Evolutionary conservation across 2,797 vertebrate species (phyloP).

Genomic region (Danionella dracula): DNA sequence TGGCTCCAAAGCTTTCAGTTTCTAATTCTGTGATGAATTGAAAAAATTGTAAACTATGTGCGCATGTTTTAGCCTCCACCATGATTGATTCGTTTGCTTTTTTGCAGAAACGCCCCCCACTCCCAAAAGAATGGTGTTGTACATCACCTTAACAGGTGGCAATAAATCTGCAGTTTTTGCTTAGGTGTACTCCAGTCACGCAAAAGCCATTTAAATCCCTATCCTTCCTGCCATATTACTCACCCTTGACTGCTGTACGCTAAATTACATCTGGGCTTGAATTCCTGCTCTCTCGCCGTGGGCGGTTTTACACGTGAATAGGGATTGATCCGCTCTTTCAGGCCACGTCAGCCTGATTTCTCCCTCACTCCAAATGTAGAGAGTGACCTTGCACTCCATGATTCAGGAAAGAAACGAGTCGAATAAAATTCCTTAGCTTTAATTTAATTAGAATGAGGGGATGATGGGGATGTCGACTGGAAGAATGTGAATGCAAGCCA

Average conservation of each 20-base stretch:
- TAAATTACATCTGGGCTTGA: constrained; percentile 44
- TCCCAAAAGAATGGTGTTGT: constrained; percentile 9
- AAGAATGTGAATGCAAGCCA: too few relatives aligned
- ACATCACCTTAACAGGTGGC: constrained; percentile 39
- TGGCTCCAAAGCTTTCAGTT: too few relatives aligned
- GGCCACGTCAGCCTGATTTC: constrained; percentile 39
- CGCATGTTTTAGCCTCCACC: too few relatives aligned
- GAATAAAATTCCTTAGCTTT: constrained; percentile 28
- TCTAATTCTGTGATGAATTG: too few relatives aligned
- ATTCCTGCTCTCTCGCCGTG: constrained; percentile 40
- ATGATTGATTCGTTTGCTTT: too few relatives aligned
- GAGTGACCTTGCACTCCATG: constrained; percentile 15
- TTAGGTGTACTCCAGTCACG: constrained; percentile 40
- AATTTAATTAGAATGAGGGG: constrained; percentile 29
- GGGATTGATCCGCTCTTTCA: constrained; percentile 51
- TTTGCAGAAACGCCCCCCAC: too few relatives aligned
- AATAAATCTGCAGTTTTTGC: constrained; percentile 44
- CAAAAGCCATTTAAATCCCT: constrained; percentile 48
- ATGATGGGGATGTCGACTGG: constrained; percentile 7
- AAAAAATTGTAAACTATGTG: too few relatives aligned
- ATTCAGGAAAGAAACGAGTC: constrained; percentile 11
- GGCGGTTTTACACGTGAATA: constrained; percentile 49
- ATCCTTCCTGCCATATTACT: constrained; percentile 41
- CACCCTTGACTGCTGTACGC: constrained; percentile 32
- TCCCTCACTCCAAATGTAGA: constrained; percentile 3